A percentile compares a stretch with the other conserved stretches of the same genome.
phyloP scores from a whole-genome alignment of 2,113 vertebrate genomes.

The Rousettus leschenaultii region DNA sequence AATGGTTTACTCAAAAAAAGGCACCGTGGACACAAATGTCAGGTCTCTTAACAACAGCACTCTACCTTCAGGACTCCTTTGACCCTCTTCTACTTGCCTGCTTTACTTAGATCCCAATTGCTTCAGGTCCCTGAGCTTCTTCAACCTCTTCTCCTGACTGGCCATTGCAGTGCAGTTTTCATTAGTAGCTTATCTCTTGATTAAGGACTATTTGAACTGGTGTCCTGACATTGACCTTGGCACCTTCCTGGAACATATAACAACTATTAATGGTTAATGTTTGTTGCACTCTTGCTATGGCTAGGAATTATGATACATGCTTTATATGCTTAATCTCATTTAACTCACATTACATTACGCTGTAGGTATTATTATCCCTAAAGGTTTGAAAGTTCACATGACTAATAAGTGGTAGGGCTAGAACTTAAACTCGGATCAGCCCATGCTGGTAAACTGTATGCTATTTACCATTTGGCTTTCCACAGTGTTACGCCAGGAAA shows the following conservation, averaged over 20 bases:
- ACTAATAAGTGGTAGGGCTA: background rate
- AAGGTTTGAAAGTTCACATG: background rate
- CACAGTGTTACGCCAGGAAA: background rate
- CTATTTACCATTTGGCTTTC: background rate
- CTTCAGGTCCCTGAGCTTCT: background rate
- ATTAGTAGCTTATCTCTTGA: background rate
- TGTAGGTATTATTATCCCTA: background rate
- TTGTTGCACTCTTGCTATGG: background rate
- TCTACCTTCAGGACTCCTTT: background rate
- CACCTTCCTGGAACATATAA: background rate
- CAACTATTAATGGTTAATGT: background rate
- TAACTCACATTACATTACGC: background rate
- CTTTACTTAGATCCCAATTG: background rate
- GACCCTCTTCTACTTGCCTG: background rate
- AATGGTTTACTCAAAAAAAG: background rate
- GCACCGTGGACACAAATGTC: background rate
- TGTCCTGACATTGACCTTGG: background rate
- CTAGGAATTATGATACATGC: background rate
- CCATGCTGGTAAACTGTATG: background rate
- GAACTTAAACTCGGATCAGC: background rate
- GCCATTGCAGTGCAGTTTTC: background rate
- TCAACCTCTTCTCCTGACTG: background rate
- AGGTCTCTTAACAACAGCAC: background rate
- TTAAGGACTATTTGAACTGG: background rate
- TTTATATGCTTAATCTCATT: background rate